phyloP scores from a whole-genome alignment of 92 coral and sea anemone genomes.

The Pocillopora grandis region DNA sequence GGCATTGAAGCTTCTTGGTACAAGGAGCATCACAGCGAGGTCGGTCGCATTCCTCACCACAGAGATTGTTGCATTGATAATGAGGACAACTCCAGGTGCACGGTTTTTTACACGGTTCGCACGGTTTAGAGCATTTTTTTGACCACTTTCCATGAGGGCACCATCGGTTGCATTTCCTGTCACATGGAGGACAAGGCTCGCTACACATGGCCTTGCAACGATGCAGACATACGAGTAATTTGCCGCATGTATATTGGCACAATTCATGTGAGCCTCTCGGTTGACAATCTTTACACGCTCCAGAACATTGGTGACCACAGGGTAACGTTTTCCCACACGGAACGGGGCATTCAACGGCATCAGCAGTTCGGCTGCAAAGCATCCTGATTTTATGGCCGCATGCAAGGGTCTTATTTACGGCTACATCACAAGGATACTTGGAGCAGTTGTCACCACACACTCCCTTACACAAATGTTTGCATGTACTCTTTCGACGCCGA shows the following conservation, averaged over 20 bases:
- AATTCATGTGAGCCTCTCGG: slow-evolving; percentile 45
- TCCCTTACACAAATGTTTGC: slow-evolving; percentile 64
- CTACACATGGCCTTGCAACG: slow-evolving; percentile 65
- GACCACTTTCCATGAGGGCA: slow-evolving; percentile 64
- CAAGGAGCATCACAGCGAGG: slow-evolving; percentile 62
- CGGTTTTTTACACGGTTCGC: slow-evolving; percentile 57
- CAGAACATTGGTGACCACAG: slow-evolving; percentile 73
- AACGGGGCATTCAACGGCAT: slow-evolving; percentile 40
- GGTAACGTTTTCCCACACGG: slow-evolving; percentile 52
- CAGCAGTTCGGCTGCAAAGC: slow-evolving; percentile 37
- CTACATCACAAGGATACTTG: slow-evolving; percentile 40
- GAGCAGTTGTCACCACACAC: slow-evolving; percentile 60
- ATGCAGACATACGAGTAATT: slow-evolving; percentile 68
- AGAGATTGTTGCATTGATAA: slow-evolving; percentile 57
- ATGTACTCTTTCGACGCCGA: slow-evolving; percentile 35
- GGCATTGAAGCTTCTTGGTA: slow-evolving; percentile 43
- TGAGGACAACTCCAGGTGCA: slow-evolving; percentile 69
- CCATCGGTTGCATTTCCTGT: slow-evolving; percentile 47
- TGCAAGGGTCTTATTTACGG: slow-evolving; percentile 40
- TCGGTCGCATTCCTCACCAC: slow-evolving; percentile 65
- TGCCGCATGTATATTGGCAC: slow-evolving; percentile 61
- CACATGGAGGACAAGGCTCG: slow-evolving; percentile 79
- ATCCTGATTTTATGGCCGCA: slow-evolving; percentile 59
- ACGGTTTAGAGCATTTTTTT: slow-evolving; percentile 50
- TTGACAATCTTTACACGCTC: slow-evolving; percentile 55